Base-by-base conservation (phyloP, 2,888 invertebrate genomes). In the Polydrusus tereticollis region DNA sequence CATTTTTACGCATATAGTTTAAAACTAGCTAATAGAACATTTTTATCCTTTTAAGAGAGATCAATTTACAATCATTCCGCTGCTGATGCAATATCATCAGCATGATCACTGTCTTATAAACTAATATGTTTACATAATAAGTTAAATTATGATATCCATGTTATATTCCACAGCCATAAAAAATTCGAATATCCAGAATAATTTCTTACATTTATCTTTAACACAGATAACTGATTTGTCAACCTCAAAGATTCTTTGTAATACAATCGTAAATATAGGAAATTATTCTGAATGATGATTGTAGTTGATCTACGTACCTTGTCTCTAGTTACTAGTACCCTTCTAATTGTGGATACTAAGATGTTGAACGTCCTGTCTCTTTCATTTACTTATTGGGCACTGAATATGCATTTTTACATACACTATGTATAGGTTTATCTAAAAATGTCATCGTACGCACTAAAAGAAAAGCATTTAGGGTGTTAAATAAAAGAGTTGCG, bases 1-100 rank as follows among this genome's bases (percentile, higher is more conserved):
- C 69, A 21, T 26, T 29, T 55, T 47, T 55, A 55, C 1, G 6
- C 52, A 41, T 47, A 33, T 66, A 57, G 43, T 65, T 55, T 65
- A 57, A 57, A 43, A 62, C 20, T 59, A 26, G 26, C 41, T 26
- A 41, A 59, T 59, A 38, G 12, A 38, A 16, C 41, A 18, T 43
- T 43, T 43, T 59, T n/a, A 23, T 38, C 1, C 12, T 33, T 38
- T 41, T 20, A 33, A 21, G 38, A 1, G n/a, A 20, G 33, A 20
- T 26, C 14, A 45, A 45, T 20, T 21, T 21, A n/a, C 8, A 52
- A 29, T 2, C 4, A 29, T 21, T 3, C 20, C 18, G 7, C 5
- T 23, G 12, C n/a, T 26, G 26, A 29, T 16, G 29, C 29, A 29
- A 29, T 55, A 55, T 8, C 16, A 16, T 2, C n/a, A 0, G 29